Evolutionary conservation across 2,113 vertebrate genomes (phyloP).

Genomic region (Glaucomys volans): DNA sequence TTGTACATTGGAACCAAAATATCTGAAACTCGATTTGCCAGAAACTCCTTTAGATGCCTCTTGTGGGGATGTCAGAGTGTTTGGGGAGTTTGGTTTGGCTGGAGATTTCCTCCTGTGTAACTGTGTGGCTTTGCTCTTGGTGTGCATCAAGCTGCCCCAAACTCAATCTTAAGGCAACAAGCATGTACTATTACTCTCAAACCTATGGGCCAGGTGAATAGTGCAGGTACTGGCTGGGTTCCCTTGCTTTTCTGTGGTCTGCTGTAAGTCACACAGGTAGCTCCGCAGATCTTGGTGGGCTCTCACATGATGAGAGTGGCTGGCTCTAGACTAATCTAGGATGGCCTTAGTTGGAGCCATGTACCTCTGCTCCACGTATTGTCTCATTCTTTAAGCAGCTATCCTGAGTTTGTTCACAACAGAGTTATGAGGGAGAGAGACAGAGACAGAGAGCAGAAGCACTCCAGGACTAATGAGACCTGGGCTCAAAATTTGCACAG

Average conservation of each 20-base stretch:
- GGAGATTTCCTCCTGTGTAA: background rate
- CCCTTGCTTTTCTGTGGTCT: background rate
- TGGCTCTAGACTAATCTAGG: background rate
- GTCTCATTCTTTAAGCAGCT: background rate
- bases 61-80: background rate
- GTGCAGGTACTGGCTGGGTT: background rate
- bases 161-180: background rate
- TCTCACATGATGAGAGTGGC: background rate
- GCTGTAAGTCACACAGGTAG: too few species aligned
- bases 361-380: background rate
- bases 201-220: background rate
- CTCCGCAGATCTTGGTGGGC: background rate
- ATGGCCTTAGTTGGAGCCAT: background rate
- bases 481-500: background rate
- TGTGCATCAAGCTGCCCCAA: background rate
- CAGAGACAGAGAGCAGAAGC: background rate
- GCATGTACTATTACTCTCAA: background rate
- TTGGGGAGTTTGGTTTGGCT: background rate
- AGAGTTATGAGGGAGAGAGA: background rate
- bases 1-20: background rate
- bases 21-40: conserved; percentile 7
- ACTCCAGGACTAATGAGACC: too few species aligned
- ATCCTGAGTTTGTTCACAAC: background rate
- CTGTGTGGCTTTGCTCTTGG: background rate
- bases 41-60: background rate